These are phyloP conservation scores for Bagarius yarrelli DNA, from an alignment of 2,113 vertebrate genomes.

Conservation along the genomic window DNA sequence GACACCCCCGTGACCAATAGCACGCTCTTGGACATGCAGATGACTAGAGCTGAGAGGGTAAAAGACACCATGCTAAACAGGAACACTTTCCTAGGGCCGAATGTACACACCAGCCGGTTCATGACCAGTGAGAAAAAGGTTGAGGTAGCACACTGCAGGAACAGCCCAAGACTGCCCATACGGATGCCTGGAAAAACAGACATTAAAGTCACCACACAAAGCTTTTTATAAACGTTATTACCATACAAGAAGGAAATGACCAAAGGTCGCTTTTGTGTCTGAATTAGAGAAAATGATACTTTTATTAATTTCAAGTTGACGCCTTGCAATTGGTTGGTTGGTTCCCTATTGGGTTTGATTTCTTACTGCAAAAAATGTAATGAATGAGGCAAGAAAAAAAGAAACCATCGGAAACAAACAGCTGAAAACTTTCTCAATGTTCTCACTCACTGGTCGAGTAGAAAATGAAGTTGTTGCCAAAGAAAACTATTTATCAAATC, in stretches of 20 bases:
- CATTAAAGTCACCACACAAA: background rate
- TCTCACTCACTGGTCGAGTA: background rate
- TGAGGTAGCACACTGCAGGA: conserved; percentile 78
- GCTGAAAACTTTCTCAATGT: background rate
- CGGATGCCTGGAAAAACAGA: conserved; percentile 67
- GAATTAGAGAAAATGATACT: background rate
- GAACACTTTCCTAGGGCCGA: conserved; percentile 72
- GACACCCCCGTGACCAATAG: conserved; percentile 72
- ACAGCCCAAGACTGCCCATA: conserved; percentile 78
- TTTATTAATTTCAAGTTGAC: too few relatives aligned
- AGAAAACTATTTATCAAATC: background rate
- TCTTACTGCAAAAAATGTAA: too few relatives aligned
- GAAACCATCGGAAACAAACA: background rate
- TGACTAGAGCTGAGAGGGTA: conserved; percentile 69
- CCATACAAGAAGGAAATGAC: background rate
- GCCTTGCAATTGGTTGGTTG: background rate
- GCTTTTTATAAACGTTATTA: too few relatives aligned
- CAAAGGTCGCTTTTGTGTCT: background rate
- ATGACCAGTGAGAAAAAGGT: conserved; percentile 75
- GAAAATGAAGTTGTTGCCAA: background rate
- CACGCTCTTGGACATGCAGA: conserved; percentile 71
- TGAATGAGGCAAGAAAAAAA: background rate
- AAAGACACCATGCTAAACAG: conserved; percentile 77
- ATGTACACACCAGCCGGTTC: conserved; percentile 68
- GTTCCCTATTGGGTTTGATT: background rate